These are phyloP conservation scores for Ornithorhynchus anatinus DNA, from an alignment of 2,113 vertebrate species.

Conservation along the genomic window DNA sequence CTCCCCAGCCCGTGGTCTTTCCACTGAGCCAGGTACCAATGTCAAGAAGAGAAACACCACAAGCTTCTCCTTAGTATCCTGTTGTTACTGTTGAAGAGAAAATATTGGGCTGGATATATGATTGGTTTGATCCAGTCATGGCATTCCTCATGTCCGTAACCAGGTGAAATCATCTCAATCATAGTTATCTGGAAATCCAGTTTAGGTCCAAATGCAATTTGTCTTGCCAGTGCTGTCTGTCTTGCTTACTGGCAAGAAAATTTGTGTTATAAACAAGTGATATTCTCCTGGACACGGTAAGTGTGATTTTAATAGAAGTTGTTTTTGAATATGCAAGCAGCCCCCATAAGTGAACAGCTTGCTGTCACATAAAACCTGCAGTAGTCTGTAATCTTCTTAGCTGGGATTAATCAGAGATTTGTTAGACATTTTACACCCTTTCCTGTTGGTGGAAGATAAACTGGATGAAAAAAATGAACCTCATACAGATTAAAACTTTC, in stretches of 20 bases:
- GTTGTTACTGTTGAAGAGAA: too few relatives aligned
- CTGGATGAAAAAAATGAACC: background rate
- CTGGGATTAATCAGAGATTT: slow-evolving; percentile 60
- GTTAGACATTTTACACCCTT: slow-evolving; percentile 50
- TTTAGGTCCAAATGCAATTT: background rate
- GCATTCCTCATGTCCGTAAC: too few relatives aligned
- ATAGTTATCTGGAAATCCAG: background rate
- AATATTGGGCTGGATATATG: too few relatives aligned
- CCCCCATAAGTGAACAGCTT: slow-evolving; percentile 26
- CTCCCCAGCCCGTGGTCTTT: too few relatives aligned
- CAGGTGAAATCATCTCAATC: background rate
- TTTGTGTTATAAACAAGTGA: background rate
- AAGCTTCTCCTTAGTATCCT: too few relatives aligned
- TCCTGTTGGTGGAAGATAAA: slow-evolving; percentile 33
- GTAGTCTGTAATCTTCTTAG: slow-evolving; percentile 53
- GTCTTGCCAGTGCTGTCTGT: background rate
- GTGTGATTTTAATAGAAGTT: slow-evolving; percentile 6
- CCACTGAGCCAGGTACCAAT: too few relatives aligned
- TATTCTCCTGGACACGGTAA: background rate
- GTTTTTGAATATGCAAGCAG: background rate
- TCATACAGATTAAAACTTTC: background rate
- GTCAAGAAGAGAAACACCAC: too few relatives aligned
- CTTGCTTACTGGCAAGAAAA: background rate
- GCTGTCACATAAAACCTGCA: slow-evolving; percentile 39
- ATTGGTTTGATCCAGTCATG: too few relatives aligned